phyloP scores from a whole-genome alignment of 1,140 invertebrate species.

The Eriocheir sinensis region DNA sequence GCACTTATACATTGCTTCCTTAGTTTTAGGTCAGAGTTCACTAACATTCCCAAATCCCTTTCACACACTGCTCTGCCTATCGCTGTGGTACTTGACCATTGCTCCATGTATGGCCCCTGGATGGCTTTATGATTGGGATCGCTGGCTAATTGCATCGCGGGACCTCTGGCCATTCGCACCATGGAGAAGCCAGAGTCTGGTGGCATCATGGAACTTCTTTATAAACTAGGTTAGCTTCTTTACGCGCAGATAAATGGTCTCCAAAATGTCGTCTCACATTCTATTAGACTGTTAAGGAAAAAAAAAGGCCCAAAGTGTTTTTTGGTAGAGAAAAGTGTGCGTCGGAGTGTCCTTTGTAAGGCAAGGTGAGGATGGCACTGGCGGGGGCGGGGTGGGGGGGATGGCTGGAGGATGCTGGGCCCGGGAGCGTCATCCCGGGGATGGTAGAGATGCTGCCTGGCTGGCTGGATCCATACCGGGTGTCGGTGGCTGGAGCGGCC shows the following conservation, averaged over 20 bases:
- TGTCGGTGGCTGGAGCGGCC: constrained; percentile 40
- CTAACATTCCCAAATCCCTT: no score
- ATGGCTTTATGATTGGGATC: no score
- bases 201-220: neutral
- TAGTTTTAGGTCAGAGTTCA: no score
- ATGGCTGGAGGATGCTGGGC: neutral
- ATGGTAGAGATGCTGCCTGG: constrained; percentile 31
- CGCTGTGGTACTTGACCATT: no score
- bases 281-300: neutral
- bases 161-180: neutral
- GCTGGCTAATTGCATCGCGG: neutral
- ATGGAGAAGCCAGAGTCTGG: neutral
- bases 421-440: neutral
- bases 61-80: no score
- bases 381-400: neutral
- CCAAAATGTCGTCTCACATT: no score
- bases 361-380: neutral
- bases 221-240: no score
- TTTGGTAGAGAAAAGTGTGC: neutral
- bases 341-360: neutral
- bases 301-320: no score
- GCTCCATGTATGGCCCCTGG: no score
- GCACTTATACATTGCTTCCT: no score
- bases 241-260: no score
- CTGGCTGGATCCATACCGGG: constrained; percentile 59